Conservation (phyloP, 2,797 vertebrate genomes). For the Falco peregrinus region DNA sequence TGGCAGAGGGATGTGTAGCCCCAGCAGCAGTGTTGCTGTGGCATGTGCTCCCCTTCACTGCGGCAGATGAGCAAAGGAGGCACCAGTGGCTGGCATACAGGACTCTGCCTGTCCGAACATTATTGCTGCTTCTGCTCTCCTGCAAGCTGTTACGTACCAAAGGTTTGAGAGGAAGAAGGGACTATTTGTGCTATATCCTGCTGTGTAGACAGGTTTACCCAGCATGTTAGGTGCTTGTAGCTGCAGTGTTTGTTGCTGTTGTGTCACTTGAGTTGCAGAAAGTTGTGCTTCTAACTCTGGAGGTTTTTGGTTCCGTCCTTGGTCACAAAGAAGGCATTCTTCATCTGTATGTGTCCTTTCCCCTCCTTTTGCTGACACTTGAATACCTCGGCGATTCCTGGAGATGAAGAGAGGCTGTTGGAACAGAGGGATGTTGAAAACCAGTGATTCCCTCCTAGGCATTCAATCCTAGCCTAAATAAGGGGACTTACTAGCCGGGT, state of each 20-base stretch:
- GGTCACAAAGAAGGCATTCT: not conserved
- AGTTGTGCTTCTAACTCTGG: not conserved
- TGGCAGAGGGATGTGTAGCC: not conserved
- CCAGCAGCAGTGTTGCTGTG: not conserved
- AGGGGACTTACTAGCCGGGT: not conserved
- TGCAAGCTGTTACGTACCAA: not conserved
- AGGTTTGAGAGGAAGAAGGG: not conserved
- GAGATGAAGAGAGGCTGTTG: not conserved
- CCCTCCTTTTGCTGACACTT: not conserved
- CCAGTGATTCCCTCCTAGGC: not conserved
- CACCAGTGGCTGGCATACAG: not conserved
- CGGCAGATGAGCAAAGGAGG: not conserved
- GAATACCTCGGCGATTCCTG: not conserved
- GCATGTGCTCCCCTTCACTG: not conserved
- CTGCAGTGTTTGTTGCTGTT: not conserved
- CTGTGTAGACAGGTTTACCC: not conserved
- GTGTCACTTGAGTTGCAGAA: not conserved
- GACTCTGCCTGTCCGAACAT: not conserved
- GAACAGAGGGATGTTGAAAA: not conserved
- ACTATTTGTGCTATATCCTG: not conserved
- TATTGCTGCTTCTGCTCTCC: not conserved
- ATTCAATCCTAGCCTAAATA: not conserved
- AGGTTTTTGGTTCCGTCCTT: not conserved
- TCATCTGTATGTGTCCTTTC: not conserved
- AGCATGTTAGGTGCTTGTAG: not conserved